Base-by-base conservation (phyloP, 2,888 invertebrate species). In the Steinernema hermaphroditum region DNA sequence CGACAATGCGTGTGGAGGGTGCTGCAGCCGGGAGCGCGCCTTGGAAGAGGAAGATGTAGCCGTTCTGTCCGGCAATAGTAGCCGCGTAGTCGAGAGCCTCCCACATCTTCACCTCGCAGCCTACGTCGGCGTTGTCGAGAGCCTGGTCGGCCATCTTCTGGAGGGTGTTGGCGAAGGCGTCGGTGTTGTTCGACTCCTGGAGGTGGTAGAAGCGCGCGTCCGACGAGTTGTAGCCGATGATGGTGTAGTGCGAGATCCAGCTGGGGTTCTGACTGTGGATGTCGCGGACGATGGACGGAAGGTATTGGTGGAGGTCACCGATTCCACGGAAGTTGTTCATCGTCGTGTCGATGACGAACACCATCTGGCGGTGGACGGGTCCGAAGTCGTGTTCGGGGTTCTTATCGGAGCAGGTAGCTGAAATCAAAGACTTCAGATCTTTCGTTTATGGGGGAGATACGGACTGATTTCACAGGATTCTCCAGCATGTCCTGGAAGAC, bases 401-500 rank as follows among this genome's bases (percentile, higher is more conserved):
- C 32, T 6, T 1, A 12, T 12, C 29, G 62, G 27, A 32, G 32
- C 62, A 62, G 29, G 27, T 24, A 4, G 27, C 62, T 54, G 29
- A 16, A 54, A 54, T 8, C 6, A 27, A 6, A 27, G 22, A 41
- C 16, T 41, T 12, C 43, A 41, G 43, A 41, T 41, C 16, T 8
- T 12, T 41, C 9, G 43, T 12, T 41, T 41, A 41, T 41, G 43
- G 8, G 43, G 16, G 9, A 41, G 16, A 41, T 19, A 54, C 54
- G 4, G 6, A 54, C 54, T 54, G 62, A 62, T 32, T 32, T 78
- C 75, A 70, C 82, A 83, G 74, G 74, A 77, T 9, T 75, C 71
- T 62, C 81, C 82, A 19, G 73, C 74, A 70, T 77, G 81, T 50
- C 80, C 80, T 49, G 76, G 72, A 19, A 79, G 75, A 68, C 83